Evolutionary conservation across 2,888 invertebrate species (phyloP), one percentile per base, ranked within the genome.

Genomic region (Caenorhabditis afra): DNA sequence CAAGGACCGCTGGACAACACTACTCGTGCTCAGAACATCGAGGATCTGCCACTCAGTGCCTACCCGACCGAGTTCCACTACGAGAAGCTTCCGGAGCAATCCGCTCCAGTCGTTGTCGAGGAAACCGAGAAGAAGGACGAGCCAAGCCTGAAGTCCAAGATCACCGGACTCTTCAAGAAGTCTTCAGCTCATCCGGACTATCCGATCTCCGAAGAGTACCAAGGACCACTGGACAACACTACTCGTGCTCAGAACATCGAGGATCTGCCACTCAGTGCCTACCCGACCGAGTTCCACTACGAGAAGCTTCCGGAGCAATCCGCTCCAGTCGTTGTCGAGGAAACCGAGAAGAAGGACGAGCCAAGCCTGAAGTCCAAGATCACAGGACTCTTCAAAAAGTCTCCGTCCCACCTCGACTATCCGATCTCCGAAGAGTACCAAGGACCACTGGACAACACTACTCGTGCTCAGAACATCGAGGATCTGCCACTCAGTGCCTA

Each of bases 161-260:
- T 73, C 53, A 76, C 70, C 39, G 82, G 83, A 47, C 37, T 71
- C 35, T 73, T 76, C 77, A 70, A 77, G 61, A 76, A 76, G 52
- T 66, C 70, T n/a, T 57, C 78, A 12, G 81, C 83, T 44, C 82
- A 84, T 49, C 64, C 57, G 14, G 82, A 82, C 59, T 84, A 83
- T 45, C 85, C 79, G 45, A 53, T 57, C 39, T 57, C 84, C 39
- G 85, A 81, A 39, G 49, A 41, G 35, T 86, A 78, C 45, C 66
- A 62, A 8, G 85, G 85, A 44, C 82, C 81, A 39, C 49, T 82
- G 18, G 75, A 79, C 16, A 53, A 70, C 18, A 81, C 80, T 44
- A 23, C 37, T 22, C 45, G 76, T n/a, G 22, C 59, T 8, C 29
- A 20, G 14, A 85, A 86, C 64, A 74, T 86, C 50, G 77, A 75